phyloP scores from a whole-genome alignment of 2,113 vertebrate genomes.

The Anolis carolinensis region DNA sequence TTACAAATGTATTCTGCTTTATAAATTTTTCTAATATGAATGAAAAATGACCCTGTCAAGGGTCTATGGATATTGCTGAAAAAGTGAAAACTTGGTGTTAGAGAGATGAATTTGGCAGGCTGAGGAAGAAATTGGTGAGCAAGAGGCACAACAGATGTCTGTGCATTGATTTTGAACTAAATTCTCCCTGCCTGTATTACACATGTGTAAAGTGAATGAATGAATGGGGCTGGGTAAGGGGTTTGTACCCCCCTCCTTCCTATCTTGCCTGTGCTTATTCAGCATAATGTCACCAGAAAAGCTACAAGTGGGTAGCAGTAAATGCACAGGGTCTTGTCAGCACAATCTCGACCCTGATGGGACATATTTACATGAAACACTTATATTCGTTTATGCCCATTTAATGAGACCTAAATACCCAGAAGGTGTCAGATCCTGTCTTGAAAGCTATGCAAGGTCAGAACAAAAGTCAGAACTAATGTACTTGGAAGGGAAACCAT shows the following conservation, averaged over 20 bases:
- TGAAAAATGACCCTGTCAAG: background rate
- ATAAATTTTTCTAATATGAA: background rate
- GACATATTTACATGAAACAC: background rate
- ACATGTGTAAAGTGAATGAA: background rate
- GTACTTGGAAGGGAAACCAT: no score
- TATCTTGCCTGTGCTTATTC: background rate
- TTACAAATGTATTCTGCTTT: no score
- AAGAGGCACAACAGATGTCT: no score
- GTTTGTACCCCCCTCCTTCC: background rate
- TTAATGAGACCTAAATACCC: background rate
- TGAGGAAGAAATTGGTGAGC: background rate
- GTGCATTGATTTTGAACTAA: no score
- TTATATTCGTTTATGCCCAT: background rate
- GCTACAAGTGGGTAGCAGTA: background rate
- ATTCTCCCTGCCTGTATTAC: background rate
- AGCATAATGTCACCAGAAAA: background rate
- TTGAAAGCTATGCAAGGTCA: no score
- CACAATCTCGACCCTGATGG: background rate
- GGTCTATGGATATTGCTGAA: background rate
- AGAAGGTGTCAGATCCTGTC: no score
- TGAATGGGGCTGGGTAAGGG: no score
- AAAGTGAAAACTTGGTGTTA: background rate
- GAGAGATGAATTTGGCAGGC: no score
- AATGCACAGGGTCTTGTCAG: background rate
- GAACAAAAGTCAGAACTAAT: no score